Percentiles rank a stretch among this genome's conserved stretches.
These are phyloP conservation scores for Elephas maximus DNA, from an alignment of 2,113 vertebrate genomes.

Conservation along the genomic window DNA sequence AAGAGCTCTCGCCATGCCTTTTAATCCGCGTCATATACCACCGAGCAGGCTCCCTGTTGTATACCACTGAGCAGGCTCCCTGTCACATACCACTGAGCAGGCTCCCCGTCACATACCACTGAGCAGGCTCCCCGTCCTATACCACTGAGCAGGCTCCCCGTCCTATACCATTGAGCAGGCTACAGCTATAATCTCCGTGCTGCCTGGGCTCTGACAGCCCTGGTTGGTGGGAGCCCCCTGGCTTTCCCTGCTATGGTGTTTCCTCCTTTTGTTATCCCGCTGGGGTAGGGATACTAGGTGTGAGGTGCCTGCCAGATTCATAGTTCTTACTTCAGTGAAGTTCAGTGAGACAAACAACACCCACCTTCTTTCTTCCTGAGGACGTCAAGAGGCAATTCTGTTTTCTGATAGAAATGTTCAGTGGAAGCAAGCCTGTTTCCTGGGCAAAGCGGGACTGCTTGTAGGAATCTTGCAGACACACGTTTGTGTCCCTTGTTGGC, in stretches of 20 bases:
- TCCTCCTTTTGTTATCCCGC: not conserved
- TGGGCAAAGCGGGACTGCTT: not conserved
- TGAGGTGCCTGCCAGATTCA: not conserved
- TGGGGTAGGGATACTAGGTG: not conserved
- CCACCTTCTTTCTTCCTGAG: not conserved
- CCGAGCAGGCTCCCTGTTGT: no score
- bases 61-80: no score
- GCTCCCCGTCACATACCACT: no score
- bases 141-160: no score
- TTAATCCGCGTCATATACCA: no score
- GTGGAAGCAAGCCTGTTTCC: not conserved
- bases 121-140: no score
- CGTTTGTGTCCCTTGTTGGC: not conserved
- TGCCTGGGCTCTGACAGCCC: not conserved
- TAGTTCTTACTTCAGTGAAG: not conserved
- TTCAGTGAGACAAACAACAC: no score
- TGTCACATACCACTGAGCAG: no score
- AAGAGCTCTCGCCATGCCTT: not conserved
- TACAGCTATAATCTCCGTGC: rapidly evolving
- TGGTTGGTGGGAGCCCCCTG: not conserved
- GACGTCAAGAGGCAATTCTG: not conserved
- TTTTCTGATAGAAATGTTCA: not conserved
- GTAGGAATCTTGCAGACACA: not conserved
- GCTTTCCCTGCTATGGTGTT: not conserved
- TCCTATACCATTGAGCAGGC: not conserved